Conservation (phyloP, 1,140 invertebrate genomes). For the Apis laboriosa region DNA sequence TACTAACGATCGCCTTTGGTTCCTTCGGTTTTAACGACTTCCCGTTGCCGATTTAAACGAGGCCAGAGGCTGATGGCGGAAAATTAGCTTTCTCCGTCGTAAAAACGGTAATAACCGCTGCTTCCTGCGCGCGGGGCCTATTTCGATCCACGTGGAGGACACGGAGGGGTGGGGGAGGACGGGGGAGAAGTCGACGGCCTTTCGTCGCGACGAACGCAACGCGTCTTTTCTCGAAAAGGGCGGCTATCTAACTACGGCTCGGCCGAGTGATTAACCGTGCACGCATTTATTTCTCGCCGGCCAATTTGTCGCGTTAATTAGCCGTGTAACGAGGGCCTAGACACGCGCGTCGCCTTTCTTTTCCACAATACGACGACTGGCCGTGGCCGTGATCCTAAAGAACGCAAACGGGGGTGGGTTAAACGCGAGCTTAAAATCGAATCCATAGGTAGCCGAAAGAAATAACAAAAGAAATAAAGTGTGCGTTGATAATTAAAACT, state of each 20-base stretch:
- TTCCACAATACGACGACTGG: not conserved
- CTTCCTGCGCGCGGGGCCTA: constrained; percentile 51
- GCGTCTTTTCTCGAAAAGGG: constrained; percentile 58
- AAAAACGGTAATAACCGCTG: constrained; percentile 59
- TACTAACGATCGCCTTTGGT: not conserved
- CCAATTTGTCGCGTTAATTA: constrained; percentile 77
- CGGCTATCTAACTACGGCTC: constrained; percentile 29
- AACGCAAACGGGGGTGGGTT: no score
- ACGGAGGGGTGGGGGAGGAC: not conserved
- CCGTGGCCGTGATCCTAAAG: no score
- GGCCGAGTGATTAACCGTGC: constrained; percentile 61
- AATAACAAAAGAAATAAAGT: no score
- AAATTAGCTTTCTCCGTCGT: constrained; percentile 57
- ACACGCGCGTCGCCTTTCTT: constrained; percentile 24
- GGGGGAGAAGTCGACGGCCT: constrained; percentile 49
- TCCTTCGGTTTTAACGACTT: constrained; percentile 18
- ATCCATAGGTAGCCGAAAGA: no score
- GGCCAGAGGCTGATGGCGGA: constrained; percentile 24
- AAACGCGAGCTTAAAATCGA: no score
- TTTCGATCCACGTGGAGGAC: constrained; percentile 53
- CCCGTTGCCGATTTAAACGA: constrained; percentile 36
- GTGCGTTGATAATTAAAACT: no score
- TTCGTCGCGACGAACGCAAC: constrained; percentile 43
- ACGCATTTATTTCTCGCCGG: constrained; percentile 70
- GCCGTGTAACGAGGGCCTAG: constrained; percentile 70